Conservation (phyloP, 2,113 vertebrate genomes). For the Apodemus sylvaticus region DNA sequence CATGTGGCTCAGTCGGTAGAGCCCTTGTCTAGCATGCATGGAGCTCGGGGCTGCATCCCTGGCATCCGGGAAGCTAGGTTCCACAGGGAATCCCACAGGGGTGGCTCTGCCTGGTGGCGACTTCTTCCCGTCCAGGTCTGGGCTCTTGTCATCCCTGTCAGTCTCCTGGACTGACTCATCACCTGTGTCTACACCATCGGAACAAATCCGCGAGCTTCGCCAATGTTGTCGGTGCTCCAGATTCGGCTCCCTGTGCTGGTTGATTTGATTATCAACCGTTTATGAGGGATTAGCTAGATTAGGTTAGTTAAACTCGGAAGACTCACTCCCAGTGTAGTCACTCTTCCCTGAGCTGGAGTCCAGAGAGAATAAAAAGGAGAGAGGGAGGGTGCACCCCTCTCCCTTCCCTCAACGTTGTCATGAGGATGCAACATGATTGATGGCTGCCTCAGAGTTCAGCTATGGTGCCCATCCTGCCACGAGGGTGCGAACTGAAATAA, state of each 20-base stretch:
- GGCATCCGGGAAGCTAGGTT: background rate
- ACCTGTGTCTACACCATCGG: background rate
- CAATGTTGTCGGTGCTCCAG: background rate
- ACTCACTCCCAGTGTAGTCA: background rate
- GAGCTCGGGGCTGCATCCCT: background rate
- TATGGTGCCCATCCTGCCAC: background rate
- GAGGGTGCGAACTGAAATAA: background rate
- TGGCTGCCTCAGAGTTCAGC: background rate
- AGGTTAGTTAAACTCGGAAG: background rate
- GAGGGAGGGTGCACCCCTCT: background rate
- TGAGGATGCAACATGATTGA: fast-evolving
- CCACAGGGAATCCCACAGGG: background rate
- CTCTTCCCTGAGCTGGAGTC: background rate
- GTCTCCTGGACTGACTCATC: background rate
- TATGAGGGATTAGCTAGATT: background rate
- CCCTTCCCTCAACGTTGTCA: background rate
- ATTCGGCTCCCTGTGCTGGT: background rate
- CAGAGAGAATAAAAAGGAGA: background rate
- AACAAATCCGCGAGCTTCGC: background rate
- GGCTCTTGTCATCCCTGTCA: background rate
- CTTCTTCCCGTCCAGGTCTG: fast-evolving
- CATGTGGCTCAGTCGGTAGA: background rate
- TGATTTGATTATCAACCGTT: background rate
- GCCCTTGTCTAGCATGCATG: background rate
- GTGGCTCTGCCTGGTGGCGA: background rate